Evolutionary conservation across 2,113 vertebrate genomes (phyloP).

Genomic region (Ancistrus triradiatus): DNA sequence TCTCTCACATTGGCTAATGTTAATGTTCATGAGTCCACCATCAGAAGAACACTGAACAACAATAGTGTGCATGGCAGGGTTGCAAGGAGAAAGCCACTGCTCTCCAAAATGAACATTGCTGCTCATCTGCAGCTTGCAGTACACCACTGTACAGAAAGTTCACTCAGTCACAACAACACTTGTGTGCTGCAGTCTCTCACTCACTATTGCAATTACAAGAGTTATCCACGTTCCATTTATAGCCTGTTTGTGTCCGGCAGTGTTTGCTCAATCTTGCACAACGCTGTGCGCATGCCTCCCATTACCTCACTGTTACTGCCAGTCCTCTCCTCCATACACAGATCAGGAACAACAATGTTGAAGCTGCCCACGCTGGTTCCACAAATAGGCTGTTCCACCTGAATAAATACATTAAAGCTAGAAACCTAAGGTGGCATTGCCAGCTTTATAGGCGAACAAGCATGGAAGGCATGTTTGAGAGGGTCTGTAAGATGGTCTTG

Average conservation of each 20-base stretch:
- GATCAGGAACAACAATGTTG: background rate
- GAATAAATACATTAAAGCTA: constrained; percentile 8
- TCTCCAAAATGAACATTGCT: too few relatives aligned
- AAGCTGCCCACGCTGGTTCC: constrained; percentile 2
- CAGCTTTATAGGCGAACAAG: too few relatives aligned
- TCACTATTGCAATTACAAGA: constrained; percentile 4
- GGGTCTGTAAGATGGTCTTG: too few relatives aligned
- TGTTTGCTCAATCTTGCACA: constrained; percentile 18
- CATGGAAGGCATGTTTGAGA: too few relatives aligned
- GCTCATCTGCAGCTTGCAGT: too few relatives aligned
- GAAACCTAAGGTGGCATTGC: too few relatives aligned
- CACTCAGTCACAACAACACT: constrained; percentile 1
- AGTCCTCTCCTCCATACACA: background rate
- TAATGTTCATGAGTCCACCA: too few relatives aligned
- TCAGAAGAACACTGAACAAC: too few relatives aligned
- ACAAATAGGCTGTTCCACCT: background rate
- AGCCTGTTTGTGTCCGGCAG: constrained; percentile 38
- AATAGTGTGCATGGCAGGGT: too few relatives aligned
- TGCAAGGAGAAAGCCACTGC: too few relatives aligned
- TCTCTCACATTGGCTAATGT: too few relatives aligned
- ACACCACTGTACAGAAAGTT: background rate
- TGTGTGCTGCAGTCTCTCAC: constrained; percentile 28
- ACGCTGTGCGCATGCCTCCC: constrained; percentile 1
- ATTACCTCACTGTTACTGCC: background rate
- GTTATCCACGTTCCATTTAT: constrained; percentile 32